Percentiles rank a stretch among this genome's conserved stretches.
phyloP scores from a whole-genome alignment of 1,140 invertebrate species.

The Hypothenemus hampei region DNA sequence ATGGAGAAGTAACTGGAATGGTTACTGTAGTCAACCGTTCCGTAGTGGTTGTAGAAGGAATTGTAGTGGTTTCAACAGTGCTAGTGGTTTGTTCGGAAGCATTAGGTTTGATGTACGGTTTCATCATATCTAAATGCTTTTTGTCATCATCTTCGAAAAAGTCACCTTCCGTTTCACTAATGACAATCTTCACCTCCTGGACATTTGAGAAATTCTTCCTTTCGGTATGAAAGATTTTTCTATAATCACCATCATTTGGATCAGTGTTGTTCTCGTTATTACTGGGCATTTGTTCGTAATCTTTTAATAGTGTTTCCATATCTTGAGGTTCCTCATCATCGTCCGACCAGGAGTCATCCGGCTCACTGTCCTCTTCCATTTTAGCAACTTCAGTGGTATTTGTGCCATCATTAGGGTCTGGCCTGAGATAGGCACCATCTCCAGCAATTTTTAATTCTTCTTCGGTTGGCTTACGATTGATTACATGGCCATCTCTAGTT shows the following conservation, averaged over 20 bases:
- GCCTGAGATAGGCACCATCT: neutral
- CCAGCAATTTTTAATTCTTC: conserved; percentile 4
- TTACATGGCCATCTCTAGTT: conserved; percentile 10
- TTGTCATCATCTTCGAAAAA: conserved; percentile 16
- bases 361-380: neutral
- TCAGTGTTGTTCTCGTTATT: neutral
- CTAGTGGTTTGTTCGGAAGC: neutral
- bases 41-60: neutral
- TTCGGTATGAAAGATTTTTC: conserved; percentile 10
- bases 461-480: conserved; percentile 17
- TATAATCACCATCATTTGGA: conserved; percentile 6
- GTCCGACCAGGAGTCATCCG: neutral
- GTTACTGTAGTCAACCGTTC: neutral
- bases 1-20: neutral
- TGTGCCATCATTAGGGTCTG: neutral
- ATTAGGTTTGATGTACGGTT: neutral
- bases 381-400: too few relatives aligned
- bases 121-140: neutral
- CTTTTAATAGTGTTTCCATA: conserved; percentile 6
- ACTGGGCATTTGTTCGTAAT: neutral
- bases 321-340: conserved; percentile 4
- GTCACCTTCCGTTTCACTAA: conserved; percentile 21
- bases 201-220: conserved; percentile 15
- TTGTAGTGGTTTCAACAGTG: neutral
- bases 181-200: conserved; percentile 11